Conservation (phyloP, 1,140 invertebrate genomes). For the Zaprionus inermis region DNA sequence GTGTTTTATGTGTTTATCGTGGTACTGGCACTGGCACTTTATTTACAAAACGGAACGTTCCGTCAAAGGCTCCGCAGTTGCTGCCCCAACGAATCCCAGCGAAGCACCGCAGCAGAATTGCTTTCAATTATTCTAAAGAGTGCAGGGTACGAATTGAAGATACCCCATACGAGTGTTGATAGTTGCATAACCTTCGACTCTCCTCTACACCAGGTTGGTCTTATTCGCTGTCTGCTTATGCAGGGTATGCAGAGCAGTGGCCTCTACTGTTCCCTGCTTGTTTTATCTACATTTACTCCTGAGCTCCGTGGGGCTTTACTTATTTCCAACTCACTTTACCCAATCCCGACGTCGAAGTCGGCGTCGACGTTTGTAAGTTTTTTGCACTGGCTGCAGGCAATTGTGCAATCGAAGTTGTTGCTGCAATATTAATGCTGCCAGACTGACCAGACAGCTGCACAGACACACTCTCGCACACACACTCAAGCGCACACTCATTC, state of each 20-base stretch:
- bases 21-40: constrained; percentile 69
- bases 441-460: constrained; percentile 18
- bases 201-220: background rate
- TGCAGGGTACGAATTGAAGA: background rate
- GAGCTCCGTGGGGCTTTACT: constrained; percentile 1
- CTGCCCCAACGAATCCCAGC: constrained; percentile 33
- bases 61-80: constrained; percentile 38
- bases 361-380: constrained; percentile 33
- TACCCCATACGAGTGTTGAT: background rate
- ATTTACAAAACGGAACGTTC: constrained; percentile 66
- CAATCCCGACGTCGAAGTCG: constrained; percentile 24
- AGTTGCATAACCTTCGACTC: background rate
- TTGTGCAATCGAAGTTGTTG: constrained; percentile 28
- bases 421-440: constrained; percentile 51
- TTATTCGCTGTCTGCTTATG: background rate
- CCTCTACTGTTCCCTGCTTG: constrained; percentile 1
- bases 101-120: constrained; percentile 4
- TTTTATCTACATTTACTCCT: constrained; percentile 11
- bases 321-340: constrained; percentile 29
- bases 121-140: constrained; percentile 1
- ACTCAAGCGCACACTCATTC: constrained; percentile 57
- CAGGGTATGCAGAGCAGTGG: background rate
- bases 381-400: constrained; percentile 38
- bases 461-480: constrained; percentile 30
- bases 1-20: constrained; percentile 54